Evolutionary conservation across 2,888 invertebrate species (phyloP).

Genomic region (Pantelozetes paolii): DNA sequence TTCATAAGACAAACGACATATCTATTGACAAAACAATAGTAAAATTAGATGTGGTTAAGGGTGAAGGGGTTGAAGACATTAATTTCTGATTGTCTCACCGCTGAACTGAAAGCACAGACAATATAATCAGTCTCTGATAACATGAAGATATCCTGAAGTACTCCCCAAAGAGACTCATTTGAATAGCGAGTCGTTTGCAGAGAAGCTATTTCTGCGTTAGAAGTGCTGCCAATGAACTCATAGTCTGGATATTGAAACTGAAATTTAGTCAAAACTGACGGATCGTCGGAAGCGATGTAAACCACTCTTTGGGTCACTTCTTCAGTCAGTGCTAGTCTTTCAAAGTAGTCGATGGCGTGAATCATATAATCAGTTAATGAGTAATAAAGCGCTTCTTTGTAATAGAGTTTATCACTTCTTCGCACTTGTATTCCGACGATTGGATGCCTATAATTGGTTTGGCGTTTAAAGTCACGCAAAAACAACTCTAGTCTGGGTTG

Average conservation of each 20-base stretch:
- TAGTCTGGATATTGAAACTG: neutral
- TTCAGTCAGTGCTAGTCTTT: neutral
- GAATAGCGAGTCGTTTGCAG: constrained; percentile 11
- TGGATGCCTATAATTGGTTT: neutral
- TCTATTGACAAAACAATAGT: neutral
- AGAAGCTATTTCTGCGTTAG: neutral
- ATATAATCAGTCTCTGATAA: constrained; percentile 18
- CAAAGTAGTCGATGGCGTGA: neutral
- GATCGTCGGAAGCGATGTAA: constrained; percentile 16
- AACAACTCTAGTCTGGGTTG: neutral
- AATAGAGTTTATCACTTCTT: constrained; percentile 15
- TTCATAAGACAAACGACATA: constrained; percentile 9
- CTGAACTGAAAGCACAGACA: constrained; percentile 21
- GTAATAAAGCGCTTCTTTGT: constrained; percentile 10
- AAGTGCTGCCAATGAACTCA: neutral
- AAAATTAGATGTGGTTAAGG: no score
- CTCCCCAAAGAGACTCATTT: constrained; percentile 18
- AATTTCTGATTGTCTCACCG: neutral
- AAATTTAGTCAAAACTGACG: neutral
- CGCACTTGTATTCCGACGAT: constrained; percentile 22
- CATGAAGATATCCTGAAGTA: neutral
- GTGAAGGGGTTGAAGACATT: no score
- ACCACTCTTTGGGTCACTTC: neutral
- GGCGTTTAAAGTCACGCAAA: neutral
- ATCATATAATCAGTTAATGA: constrained; percentile 13